phyloP scores from a whole-genome alignment of 1,140 invertebrate species.

The Ditylenchus dipsaci region DNA sequence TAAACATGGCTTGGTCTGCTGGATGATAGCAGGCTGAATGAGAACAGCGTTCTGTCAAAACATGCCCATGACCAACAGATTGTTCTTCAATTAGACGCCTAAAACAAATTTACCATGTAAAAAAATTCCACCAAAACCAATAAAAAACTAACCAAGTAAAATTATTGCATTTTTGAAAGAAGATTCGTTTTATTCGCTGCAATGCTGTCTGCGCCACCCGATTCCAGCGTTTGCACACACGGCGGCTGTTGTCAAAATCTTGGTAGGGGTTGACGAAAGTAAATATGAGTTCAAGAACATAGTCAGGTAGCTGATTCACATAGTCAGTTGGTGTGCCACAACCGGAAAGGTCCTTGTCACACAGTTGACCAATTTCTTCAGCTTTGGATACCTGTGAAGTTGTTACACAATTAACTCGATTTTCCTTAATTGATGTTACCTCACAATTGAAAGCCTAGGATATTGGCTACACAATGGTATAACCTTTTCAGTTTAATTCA shows the following conservation, averaged over 20 bases:
- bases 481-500: too few relatives aligned
- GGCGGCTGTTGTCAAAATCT: conserved; percentile 77
- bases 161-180: conserved; percentile 36
- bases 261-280: conserved; percentile 80
- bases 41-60: conserved; percentile 81
- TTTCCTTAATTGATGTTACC: too few relatives aligned
- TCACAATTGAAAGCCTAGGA: too few relatives aligned
- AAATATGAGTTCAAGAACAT: conserved; percentile 85
- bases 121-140: too few relatives aligned
- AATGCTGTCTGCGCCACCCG: conserved; percentile 70
- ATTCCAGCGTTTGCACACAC: conserved; percentile 79
- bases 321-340: too few relatives aligned
- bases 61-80: conserved; percentile 60
- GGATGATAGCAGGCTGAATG: conserved; percentile 74
- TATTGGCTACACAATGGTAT: too few relatives aligned
- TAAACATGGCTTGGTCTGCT: conserved; percentile 69
- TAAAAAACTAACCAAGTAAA: conserved; percentile 32
- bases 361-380: too few relatives aligned
- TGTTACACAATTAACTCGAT: too few relatives aligned
- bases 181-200: conserved; percentile 40
- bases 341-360: too few relatives aligned
- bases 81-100: conserved; percentile 68
- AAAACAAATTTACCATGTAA: neutral
- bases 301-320: conserved; percentile 63
- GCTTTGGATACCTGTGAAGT: too few relatives aligned